Evolutionary conservation across 1,140 invertebrate genomes (phyloP), one percentile per base, ranked within the genome.

Genomic region (Aphelenchoides besseyi): DNA sequence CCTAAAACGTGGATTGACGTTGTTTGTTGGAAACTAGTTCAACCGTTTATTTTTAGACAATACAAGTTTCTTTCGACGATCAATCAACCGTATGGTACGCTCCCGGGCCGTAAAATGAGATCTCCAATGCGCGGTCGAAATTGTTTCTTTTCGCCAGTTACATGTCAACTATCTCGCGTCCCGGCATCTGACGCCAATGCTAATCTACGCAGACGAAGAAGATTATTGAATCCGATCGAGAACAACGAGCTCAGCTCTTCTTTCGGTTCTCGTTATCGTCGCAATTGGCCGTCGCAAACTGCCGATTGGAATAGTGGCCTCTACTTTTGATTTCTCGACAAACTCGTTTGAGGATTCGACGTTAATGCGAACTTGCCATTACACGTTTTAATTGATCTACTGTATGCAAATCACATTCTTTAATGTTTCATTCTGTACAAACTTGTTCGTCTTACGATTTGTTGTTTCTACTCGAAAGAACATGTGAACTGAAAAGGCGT

Each of bases 1-100:
- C 41, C 41, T 48, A 12, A 48, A 48, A n/a, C n/a, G n/a, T n/a
- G n/a, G n/a, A 48, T 48, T 48, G 41, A 48, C 41, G 41, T 48
- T n/a, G n/a, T n/a, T n/a, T n/a, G n/a, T n/a, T n/a, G n/a, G n/a
- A n/a, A n/a, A n/a, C n/a, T n/a, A n/a, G n/a, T n/a, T n/a, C n/a
- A n/a, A n/a, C n/a, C n/a, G n/a, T n/a, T n/a, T n/a, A n/a, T n/a
- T n/a, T n/a, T n/a, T n/a, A n/a, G n/a, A n/a, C n/a, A n/a, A n/a
- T n/a, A n/a, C n/a, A n/a, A n/a, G n/a, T n/a, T n/a, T n/a, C n/a
- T n/a, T n/a, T n/a, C n/a, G n/a, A n/a, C n/a, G n/a, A n/a, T n/a
- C n/a, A 12, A 23, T 12, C 41, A 48, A 23, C 41, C 41, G 12
- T 48, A 48, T 23, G 41, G 41, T 16, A 48, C 41, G 41, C 41